A percentile compares a stretch with the other conserved stretches of the same genome.
phyloP scores from a whole-genome alignment of 2,888 invertebrate genomes.

The Nephrotoma guestfalica region DNA sequence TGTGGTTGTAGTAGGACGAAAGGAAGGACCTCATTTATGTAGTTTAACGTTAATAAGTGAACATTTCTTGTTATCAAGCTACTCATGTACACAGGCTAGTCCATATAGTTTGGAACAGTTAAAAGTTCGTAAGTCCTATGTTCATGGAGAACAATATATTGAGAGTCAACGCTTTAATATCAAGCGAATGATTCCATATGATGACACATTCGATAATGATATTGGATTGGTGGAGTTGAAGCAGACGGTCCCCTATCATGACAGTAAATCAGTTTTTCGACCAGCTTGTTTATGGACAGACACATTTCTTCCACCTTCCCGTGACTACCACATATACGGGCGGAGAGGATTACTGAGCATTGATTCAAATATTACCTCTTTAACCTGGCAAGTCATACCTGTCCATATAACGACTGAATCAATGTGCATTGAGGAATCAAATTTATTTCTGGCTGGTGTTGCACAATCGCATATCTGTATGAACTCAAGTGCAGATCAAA shows the following conservation, averaged over 20 bases:
- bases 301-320: neutral
- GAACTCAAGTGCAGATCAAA: too few relatives aligned
- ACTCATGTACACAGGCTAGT: neutral
- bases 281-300: slow-evolving; percentile 28
- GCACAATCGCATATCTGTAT: too few relatives aligned
- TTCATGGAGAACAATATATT: neutral
- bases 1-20: neutral
- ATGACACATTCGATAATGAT: slow-evolving; percentile 17
- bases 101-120: neutral
- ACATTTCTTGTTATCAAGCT: neutral
- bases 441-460: too few relatives aligned
- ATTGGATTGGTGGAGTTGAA: slow-evolving; percentile 27
- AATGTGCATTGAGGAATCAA: too few relatives aligned
- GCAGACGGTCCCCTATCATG: slow-evolving; percentile 19
- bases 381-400: too few relatives aligned
- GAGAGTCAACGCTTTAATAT: slow-evolving; percentile 21
- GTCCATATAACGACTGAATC: too few relatives aligned
- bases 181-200: slow-evolving; percentile 7
- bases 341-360: too few relatives aligned
- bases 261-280: slow-evolving; percentile 17
- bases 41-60: neutral
- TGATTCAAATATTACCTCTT: too few relatives aligned
- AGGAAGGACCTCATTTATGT: neutral
- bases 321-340: too few relatives aligned
- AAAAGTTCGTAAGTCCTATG: neutral